A percentile compares a stretch with the other conserved stretches of the same genome.
Conservation (phyloP, 2,797 vertebrate genomes). For the Acropternis orthonyx region DNA sequence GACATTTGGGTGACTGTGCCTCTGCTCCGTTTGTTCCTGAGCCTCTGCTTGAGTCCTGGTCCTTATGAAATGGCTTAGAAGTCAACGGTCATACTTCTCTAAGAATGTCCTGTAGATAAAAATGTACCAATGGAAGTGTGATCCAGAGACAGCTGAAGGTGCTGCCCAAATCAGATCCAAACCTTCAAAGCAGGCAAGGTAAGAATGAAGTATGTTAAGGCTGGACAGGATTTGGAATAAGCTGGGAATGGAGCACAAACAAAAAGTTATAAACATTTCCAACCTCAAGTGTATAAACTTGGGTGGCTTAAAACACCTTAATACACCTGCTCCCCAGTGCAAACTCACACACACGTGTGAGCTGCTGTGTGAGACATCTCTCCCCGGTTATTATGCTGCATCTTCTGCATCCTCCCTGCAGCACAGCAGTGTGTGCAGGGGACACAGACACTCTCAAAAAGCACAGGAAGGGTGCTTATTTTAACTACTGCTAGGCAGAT, state of each 20-base stretch:
- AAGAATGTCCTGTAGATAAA: not conserved
- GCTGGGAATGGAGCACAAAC: not conserved
- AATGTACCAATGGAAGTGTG: not conserved
- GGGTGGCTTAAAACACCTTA: not conserved
- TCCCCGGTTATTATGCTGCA: not conserved
- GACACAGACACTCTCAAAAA: not conserved
- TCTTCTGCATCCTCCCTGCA: not conserved
- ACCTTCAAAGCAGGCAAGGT: not conserved
- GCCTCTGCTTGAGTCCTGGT: not conserved
- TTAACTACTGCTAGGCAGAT: not conserved
- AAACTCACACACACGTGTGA: not conserved
- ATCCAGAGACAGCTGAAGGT: not conserved
- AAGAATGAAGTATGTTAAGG: not conserved
- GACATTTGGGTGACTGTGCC: not conserved
- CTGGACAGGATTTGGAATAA: not conserved
- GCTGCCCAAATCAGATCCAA: not conserved
- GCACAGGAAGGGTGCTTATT: not conserved
- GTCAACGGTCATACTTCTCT: not conserved
- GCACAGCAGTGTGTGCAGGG: rapidly evolving
- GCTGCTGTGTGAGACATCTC: rapidly evolving
- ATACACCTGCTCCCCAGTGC: too few species aligned
- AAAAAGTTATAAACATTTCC: not conserved
- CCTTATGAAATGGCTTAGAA: not conserved
- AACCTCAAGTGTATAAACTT: not conserved
- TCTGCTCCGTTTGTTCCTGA: not conserved